Evolutionary conservation across 2,888 invertebrate genomes (phyloP), one percentile per base, ranked within the genome.

Genomic region (Dicranocentrus wangi): DNA sequence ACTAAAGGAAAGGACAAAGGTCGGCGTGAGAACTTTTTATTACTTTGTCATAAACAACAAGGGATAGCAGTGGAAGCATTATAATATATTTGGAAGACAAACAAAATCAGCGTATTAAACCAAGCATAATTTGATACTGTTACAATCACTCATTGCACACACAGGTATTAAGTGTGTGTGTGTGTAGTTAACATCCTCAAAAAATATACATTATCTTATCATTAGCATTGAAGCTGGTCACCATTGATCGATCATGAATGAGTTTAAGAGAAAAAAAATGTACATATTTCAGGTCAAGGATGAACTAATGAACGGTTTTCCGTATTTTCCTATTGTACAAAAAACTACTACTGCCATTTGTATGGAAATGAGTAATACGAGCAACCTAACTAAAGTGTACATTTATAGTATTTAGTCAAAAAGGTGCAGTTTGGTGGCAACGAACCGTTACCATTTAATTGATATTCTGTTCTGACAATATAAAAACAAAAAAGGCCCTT

Each of bases 291-390:
- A 81, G 81, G 81, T 81, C 81, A 81, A 76, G 81, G 81, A 76
- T 81, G 75, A 69, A 55, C 69, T 81, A 81, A 81, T 81, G 70
- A 81, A 81, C 27, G 71, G 70, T 66, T 81, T 81, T 81, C 81
- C 81, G 75, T 42, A 65, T 81, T 70, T 75, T 75, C 55, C 53
- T 73, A 19, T 47, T 32, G 32, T n/a, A n/a, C 32, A 32, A 32
- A 28, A 10, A 13, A 27, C n/a, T 61, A 61, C 61, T n/a, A 32
- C 32, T 32, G 32, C 10, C 3, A 32, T 32, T 32, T 32, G 32
- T 32, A 32, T 32, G 32, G 32, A 32, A 32, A 32, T 32, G 32
- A 10, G 32, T 32, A 32, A 32, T 32, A 32, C 32, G 3, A n/a
- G n/a, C 32, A 63, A 28, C 32, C 32, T 3, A 10, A 21, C 32